A percentile compares a stretch with the other conserved stretches of the same genome.
phyloP scores from a whole-genome alignment of 2,888 invertebrate genomes.

The Lamproptera curius region DNA sequence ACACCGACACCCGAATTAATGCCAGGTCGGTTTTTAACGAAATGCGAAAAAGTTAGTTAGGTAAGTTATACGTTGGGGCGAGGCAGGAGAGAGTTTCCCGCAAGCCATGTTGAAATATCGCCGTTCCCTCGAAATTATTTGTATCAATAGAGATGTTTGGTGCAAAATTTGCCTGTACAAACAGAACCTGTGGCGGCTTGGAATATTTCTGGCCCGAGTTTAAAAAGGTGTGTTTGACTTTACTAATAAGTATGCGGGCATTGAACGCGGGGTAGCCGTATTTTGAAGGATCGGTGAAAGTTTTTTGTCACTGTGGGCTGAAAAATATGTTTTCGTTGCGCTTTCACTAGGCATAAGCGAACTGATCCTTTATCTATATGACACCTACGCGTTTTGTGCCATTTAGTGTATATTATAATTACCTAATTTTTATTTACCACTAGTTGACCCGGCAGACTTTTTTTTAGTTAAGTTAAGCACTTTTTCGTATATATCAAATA shows the following conservation, averaged over 20 bases:
- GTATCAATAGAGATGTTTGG: constrained; percentile 72
- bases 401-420: no score
- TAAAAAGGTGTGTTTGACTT: constrained; percentile 74
- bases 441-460: no score
- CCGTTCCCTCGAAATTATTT: constrained; percentile 62
- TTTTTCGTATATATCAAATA: no score
- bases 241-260: constrained; percentile 64
- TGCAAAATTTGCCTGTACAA: constrained; percentile 55
- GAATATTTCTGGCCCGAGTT: constrained; percentile 52
- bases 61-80: constrained; percentile 47
- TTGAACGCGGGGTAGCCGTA: constrained; percentile 40
- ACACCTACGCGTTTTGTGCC: no score
- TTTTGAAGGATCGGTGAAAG: constrained; percentile 35
- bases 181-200: constrained; percentile 50
- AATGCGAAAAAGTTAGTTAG: constrained; percentile 69
- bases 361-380: no score
- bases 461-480: no score
- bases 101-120: constrained; percentile 63
- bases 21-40: constrained; percentile 62
- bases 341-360: no score
- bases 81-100: constrained; percentile 47
- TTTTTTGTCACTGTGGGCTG: constrained; percentile 33
- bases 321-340: constrained; percentile 7
- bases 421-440: no score
- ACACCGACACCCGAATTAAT: constrained; percentile 68